Evolutionary conservation across 2,113 vertebrate species (phyloP).

Genomic region (Orthonyx spaldingii): DNA sequence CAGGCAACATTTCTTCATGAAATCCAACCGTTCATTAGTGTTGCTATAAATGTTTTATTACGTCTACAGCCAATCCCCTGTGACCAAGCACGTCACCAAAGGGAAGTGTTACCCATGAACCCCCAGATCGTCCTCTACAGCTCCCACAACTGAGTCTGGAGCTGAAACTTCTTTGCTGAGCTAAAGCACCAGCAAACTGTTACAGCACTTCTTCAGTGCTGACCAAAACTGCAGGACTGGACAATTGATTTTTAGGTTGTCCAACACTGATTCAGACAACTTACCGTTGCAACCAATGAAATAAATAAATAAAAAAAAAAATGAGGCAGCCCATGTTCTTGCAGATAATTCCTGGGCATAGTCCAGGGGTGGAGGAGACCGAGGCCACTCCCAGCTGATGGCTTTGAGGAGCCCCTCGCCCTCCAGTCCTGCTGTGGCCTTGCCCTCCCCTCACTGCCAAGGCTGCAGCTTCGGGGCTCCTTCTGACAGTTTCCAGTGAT

Average conservation of each 20-base stretch:
- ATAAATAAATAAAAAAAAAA: background rate
- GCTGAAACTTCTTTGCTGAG: background rate
- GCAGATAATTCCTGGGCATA: background rate
- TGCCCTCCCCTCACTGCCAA: background rate
- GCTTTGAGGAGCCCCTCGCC: background rate
- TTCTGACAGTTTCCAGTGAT: background rate
- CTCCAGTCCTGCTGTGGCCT: background rate
- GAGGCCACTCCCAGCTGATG: rapidly evolving
- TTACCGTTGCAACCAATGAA: background rate
- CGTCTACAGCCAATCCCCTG: background rate
- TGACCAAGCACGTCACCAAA: rapidly evolving
- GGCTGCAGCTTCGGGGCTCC: background rate
- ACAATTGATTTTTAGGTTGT: background rate
- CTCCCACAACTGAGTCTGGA: background rate
- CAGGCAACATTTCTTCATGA: background rate
- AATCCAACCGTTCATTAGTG: background rate
- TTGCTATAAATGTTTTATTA: background rate
- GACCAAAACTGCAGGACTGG: background rate
- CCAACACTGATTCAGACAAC: background rate
- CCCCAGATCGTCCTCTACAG: background rate
- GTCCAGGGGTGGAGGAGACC: background rate
- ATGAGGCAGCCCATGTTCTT: background rate
- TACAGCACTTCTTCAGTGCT: background rate
- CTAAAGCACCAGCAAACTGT: background rate
- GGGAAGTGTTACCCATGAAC: rapidly evolving